phyloP scores from a whole-genome alignment of 1,140 invertebrate species.

The Trichomalopsis sarcophagae region DNA sequence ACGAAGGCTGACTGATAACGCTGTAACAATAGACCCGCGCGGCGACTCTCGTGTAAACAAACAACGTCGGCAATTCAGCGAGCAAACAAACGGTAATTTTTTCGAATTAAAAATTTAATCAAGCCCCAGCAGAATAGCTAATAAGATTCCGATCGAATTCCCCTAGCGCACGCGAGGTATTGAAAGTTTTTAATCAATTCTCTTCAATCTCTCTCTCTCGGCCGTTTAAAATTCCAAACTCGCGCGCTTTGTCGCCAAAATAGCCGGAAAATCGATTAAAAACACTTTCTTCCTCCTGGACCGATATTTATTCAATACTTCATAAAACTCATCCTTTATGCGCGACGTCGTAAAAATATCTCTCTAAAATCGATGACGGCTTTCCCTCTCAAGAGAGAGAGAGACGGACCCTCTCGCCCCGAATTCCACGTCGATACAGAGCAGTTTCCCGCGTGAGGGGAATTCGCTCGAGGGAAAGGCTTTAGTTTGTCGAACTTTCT shows the following conservation, averaged over 20 bases:
- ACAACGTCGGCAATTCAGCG: conserved; percentile 14
- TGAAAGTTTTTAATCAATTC: conserved; percentile 1
- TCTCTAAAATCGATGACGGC: not conserved
- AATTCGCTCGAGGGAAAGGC: not conserved
- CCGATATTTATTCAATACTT: no score
- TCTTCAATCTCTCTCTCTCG: not conserved
- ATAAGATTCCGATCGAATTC: not conserved
- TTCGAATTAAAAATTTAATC: not conserved
- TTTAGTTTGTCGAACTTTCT: not conserved
- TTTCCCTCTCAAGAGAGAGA: not conserved
- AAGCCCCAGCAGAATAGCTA: not conserved
- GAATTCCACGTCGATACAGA: conserved; percentile 12
- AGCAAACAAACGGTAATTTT: not conserved
- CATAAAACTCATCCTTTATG: not conserved
- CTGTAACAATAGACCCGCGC: not conserved
- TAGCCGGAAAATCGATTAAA: not conserved
- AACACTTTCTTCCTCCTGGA: not conserved
- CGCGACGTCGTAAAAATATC: conserved; percentile 1
- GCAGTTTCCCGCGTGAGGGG: conserved; percentile 2
- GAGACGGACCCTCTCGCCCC: not conserved
- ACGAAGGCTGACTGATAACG: not conserved
- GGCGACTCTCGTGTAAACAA: conserved; percentile 24
- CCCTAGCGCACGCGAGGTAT: not conserved
- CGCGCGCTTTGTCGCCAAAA: not conserved
- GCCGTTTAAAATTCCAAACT: not conserved